Base-by-base conservation (phyloP, 1,140 invertebrate genomes). In the Trichonephila clavipes region DNA sequence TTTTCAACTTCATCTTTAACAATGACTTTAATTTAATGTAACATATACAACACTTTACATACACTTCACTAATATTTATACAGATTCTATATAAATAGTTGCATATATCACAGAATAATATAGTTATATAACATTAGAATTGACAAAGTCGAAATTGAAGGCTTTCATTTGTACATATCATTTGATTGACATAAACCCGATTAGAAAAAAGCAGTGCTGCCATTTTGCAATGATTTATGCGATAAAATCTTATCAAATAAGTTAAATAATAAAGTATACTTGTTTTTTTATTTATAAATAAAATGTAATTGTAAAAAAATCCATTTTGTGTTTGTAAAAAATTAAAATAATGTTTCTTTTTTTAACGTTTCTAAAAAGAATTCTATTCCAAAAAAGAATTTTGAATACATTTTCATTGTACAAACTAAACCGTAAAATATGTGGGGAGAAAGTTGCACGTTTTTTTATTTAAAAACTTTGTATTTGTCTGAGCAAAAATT, bases 81-180 rank as follows among this genome's bases (percentile, higher is more conserved):
- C 61, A 86, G 5, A 64, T 92, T 51, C 34, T 72, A 92, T 92
- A 93, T 93, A 93, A 93, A 93, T 93, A 88, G 92, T 93, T 88
- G 92, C 92, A 88, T 77, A 44, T 91, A 93, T 93, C 92, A 88
- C 92, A 93, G 92, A 93, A 93, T 81, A 93, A 93, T 85, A 93
- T 87, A 93, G 83, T 93, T 82, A 88, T 88, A 62, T 86, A 93
- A 93, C 92, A 88, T 93, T 40, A 88, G 51, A 88, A 93, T 88
- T 88, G 83, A 82, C 66, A 81, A 61, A 88, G 64, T 72, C 44
- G 40, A 93, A 93, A 93, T 77, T 86, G 90, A 92, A 92, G 90
- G 90, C 90, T 92, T 92, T 18, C 81, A 51, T 40, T 85, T 83
- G 59, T 91, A 83, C 90, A 64, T 77, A 64, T 83, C 28, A 44